phyloP scores from a whole-genome alignment of 1,140 invertebrate species.

The Calliphora vicina region DNA sequence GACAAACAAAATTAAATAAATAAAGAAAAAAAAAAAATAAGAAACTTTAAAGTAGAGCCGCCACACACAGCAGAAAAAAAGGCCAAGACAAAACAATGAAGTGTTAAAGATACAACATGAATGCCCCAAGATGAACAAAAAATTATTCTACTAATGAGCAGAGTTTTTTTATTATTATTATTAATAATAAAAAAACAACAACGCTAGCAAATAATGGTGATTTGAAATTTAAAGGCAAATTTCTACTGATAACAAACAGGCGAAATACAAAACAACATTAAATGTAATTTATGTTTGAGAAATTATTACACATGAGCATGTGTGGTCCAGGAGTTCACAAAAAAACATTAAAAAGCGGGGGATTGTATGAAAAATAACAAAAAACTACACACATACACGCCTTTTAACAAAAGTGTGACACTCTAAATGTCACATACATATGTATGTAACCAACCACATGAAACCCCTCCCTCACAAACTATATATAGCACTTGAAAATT shows the following conservation, averaged over 20 bases:
- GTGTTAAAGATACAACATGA: neutral
- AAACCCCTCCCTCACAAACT: neutral
- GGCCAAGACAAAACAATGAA: neutral
- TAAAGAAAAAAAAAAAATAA: conserved; percentile 13
- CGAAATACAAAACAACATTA: neutral
- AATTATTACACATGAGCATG: neutral
- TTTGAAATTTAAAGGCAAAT: neutral
- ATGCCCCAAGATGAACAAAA: neutral
- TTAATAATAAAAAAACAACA: neutral
- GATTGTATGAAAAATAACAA: neutral
- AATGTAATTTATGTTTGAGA: neutral
- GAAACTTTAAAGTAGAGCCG: conserved; percentile 8
- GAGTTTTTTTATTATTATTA: neutral
- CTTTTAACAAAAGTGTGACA: neutral
- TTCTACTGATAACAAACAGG: neutral
- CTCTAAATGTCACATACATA: neutral
- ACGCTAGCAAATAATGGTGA: neutral
- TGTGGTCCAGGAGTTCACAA: neutral
- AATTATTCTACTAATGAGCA: neutral
- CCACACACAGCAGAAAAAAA: neutral
- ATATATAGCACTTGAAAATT: neutral
- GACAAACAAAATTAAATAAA: conserved; percentile 25
- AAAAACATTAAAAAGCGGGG: neutral
- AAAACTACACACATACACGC: neutral
- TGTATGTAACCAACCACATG: neutral